Conservation (phyloP, 2,797 vertebrate genomes). For the Acrossocheilus wenchowensis region DNA sequence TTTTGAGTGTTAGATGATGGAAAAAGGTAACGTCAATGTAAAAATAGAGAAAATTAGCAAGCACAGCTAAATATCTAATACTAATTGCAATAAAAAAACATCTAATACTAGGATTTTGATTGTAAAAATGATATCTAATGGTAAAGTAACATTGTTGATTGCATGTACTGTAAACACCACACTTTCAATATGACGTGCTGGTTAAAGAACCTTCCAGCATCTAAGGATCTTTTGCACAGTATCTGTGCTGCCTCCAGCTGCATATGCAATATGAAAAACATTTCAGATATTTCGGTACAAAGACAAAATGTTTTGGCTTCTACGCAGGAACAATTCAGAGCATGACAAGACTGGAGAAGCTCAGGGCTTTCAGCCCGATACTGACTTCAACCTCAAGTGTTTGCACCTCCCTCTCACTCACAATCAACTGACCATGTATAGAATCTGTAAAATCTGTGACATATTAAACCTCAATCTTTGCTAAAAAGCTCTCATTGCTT, state of each 20-base stretch:
- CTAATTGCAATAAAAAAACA: background rate
- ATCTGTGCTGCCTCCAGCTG: conserved; percentile 49
- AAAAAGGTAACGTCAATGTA: background rate
- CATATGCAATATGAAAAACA: conserved; percentile 63
- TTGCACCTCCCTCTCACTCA: conserved; percentile 1
- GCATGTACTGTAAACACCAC: background rate
- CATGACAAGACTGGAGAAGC: conserved; percentile 70
- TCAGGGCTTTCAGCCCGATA: conserved; percentile 56
- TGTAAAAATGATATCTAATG: background rate
- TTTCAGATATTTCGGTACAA: conserved; percentile 69
- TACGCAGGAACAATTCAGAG: conserved; percentile 61
- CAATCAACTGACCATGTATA: conserved; percentile 16
- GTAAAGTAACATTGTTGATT: background rate
- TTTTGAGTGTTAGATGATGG: background rate
- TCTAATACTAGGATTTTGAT: background rate
- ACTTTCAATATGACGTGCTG: background rate
- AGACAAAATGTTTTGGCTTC: conserved; percentile 67
- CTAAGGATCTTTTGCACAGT: conserved; percentile 56
- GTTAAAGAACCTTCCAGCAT: background rate
- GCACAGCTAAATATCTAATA: background rate
- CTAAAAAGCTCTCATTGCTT: background rate
- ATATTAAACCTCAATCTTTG: background rate
- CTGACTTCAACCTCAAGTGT: background rate
- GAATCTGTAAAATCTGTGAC: background rate
- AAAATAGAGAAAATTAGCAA: background rate